Percentiles rank a stretch among this genome's conserved stretches.
Evolutionary conservation across 2,797 vertebrate genomes (phyloP).

Genomic region (Fistularia commersonii): DNA sequence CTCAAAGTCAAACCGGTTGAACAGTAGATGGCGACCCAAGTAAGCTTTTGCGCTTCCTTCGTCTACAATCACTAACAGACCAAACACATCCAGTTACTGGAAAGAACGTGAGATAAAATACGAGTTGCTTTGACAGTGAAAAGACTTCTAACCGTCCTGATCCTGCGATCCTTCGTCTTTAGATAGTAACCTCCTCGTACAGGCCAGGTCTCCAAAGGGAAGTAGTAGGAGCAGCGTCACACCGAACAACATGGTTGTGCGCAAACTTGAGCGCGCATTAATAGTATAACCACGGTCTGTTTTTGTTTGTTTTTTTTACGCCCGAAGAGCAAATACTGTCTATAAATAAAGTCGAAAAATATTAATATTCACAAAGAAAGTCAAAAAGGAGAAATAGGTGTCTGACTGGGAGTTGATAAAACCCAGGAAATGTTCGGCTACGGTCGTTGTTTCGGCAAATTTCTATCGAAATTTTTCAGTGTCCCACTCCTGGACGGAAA

Average conservation of each 20-base stretch:
- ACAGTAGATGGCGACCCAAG: constrained; percentile 84
- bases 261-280: constrained; percentile 45
- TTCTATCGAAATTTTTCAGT: background rate
- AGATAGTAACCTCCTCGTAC: constrained; percentile 32
- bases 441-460: too few relatives aligned
- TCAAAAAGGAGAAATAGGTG: constrained; percentile 18
- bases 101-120: background rate
- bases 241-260: constrained; percentile 58
- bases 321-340: background rate
- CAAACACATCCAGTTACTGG: constrained; percentile 1
- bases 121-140: background rate
- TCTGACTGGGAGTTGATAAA: constrained; percentile 24
- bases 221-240: constrained; percentile 59
- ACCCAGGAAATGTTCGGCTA: constrained; percentile 25
- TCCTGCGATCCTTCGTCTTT: constrained; percentile 16
- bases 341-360: constrained; percentile 3
- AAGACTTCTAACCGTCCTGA: constrained; percentile 49
- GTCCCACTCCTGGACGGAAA: too few relatives aligned
- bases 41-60: constrained; percentile 83
- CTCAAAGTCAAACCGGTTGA: constrained; percentile 94
- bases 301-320: too few relatives aligned
- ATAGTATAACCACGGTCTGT: too few relatives aligned
- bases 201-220: constrained; percentile 51
- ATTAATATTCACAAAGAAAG: background rate
- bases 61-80: constrained; percentile 80